Evolutionary conservation across 2,113 vertebrate species (phyloP), one percentile per base, ranked within the genome.

Genomic region (Actenoides lindsayi): DNA sequence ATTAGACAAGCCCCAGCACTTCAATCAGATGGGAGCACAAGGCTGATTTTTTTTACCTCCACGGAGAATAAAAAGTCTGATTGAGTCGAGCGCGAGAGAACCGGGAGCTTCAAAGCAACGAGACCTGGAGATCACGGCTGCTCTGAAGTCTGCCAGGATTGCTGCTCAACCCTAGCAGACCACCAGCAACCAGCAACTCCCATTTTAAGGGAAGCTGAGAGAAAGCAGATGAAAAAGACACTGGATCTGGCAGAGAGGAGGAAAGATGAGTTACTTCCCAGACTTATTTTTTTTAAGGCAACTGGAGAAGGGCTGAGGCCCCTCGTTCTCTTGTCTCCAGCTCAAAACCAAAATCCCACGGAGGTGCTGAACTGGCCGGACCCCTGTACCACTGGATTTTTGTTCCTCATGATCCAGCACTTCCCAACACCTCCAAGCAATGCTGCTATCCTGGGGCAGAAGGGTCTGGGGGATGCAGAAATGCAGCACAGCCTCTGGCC

Each of bases 1-100:
- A 91, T 87, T 70, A 96, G 96, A 79, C 95, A 96, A 96, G 96
- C 74, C 89, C 64, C 93, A 64, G 94, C 95, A 91, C 94, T 87
- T 93, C 91, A 91, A 89, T 96, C 94, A 92, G 95, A 96, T 93
- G 84, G 89, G 94, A 28, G 0, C 71, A 53, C n/a, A 2, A 78
- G 60, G 83, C 68, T 93, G 77, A 42, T 84, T 94, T 87, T 68
- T 56, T 87, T 68, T 56, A 82, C 81, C 87, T 89, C 81, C 75
- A n/a, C 4, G 1, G 79, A 92, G 91, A 76, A 92, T 64, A 42
- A 71, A 83, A 93, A 69, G 18, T 6, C n/a, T 50, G 86, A 63
- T 71, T 91, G 35, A 91, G 70, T 11, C 0, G 16, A 64, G 48
- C 24, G 64, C 14, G 51, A 81, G 69, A 70, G 68, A 89, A 87